Evolutionary conservation across 2,113 vertebrate genomes (phyloP), one percentile per base, ranked within the genome.

Genomic region (Amphiprion percula): DNA sequence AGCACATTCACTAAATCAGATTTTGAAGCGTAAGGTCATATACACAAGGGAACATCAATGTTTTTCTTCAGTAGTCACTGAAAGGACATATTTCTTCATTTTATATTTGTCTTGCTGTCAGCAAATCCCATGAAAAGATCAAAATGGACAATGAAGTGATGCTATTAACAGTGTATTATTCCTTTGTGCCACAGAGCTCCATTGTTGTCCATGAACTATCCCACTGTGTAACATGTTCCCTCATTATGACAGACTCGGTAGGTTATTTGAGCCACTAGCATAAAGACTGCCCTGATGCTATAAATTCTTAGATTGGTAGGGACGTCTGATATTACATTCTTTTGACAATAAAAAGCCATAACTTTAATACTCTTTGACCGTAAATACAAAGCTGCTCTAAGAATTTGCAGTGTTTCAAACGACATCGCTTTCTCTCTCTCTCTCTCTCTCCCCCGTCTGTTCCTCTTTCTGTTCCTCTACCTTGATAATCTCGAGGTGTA

Each of bases 1-100:
- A 44, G 47, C 16, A 26, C 16, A 37, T 44, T 69, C 64, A 76
- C 54, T 66, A 63, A 79, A 53, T 82, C 68, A 67, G 41, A 68
- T 47, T 78, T 28, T 81, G 49, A 63, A 60, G 44, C 37, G 26
- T 68, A 16, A 47, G 21, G 62, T 68, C 77, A 68, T 24, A 21
- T 24, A n/a, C 8, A 33, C 54, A 62, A 67, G 50, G 68, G 30
- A 60, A 26, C 28, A 11, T 49, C 1, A 3, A 44, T 44, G 41
- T 47, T 24, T 55, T 50, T 4, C 12, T 49, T 76, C 53, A 58
- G 60, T 16, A 1, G 10, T 66, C 30, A n/a, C 26, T 60, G 14
- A 58, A 59, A 54, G 6, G 17, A 28, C 47, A 21, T 19, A 46
- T n/a, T 54, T 68, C 14, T 15, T 44, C 2, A 44, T 44, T 44